phyloP scores from a whole-genome alignment of 2,888 invertebrate genomes.

The Nymphalis c-album region DNA sequence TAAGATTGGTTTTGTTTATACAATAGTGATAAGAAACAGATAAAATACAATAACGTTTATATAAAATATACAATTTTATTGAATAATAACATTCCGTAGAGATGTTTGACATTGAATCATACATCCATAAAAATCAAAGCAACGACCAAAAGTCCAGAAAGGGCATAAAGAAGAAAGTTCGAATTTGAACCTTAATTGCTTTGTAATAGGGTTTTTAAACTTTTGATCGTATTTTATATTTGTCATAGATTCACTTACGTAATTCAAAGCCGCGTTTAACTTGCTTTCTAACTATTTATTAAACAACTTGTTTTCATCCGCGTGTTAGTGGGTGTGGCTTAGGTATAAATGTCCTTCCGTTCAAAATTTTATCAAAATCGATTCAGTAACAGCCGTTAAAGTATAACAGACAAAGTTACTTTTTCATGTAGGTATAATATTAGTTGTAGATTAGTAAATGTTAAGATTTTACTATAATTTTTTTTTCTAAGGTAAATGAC shows the following conservation, averaged over 20 bases:
- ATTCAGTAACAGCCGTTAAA: no score
- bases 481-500: constrained; percentile 28
- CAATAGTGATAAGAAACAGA: constrained; percentile 4
- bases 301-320: constrained; percentile 36
- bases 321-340: no score
- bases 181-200: constrained; percentile 12
- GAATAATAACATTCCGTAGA: constrained; percentile 19
- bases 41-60: not conserved
- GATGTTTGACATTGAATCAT: constrained; percentile 33
- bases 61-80: constrained; percentile 8
- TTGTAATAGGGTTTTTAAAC: not conserved
- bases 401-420: no score
- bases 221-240: not conserved
- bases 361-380: no score
- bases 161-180: constrained; percentile 9
- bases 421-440: no score
- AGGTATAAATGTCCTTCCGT: no score
- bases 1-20: not conserved
- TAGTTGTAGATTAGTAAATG: no score
- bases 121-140: constrained; percentile 36
- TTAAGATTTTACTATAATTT: constrained; percentile 45
- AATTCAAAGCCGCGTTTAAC: constrained; percentile 43
- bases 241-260: constrained; percentile 35
- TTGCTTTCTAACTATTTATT: constrained; percentile 51
- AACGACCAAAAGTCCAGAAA: constrained; percentile 33